Evolutionary conservation across 2,888 invertebrate species (phyloP), one percentile per base, ranked within the genome.

Genomic region (Aphodius sticticus): DNA sequence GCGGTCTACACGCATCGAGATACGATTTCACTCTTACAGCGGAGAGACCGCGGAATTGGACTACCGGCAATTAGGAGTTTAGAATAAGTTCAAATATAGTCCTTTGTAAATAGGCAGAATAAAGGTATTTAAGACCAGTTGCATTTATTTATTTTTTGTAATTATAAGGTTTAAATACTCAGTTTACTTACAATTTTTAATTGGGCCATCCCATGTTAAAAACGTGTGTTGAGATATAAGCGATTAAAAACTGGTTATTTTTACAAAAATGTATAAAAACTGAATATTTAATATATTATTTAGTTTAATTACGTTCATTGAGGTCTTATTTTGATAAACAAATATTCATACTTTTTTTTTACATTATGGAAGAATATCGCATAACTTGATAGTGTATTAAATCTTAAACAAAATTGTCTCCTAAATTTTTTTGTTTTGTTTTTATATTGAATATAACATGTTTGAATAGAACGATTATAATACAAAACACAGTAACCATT

Each of bases 1-100:
- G 85, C 75, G 89, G 88, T n/a, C 82, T 87, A 15, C 81, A 89
- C 14, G 85, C 87, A 72, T 84, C 87, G 9, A 84, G 82, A 6
- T 90, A 90, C 80, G 93, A 94, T 87, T 93, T 87, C 86, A 91
- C 93, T 3, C 36, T 93, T 35, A 91, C 91, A 85, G 85, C 89
- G 77, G 91, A 92, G 0, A 91, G 91, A 83, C 89, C 91, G 74
- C 92, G 91, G 84, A 91, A 90, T 83, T 94, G 92, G 92, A 91
- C 91, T 69, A 90, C 87, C 86, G 90, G 90, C 89, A 87, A 83
- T 82, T 70, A 78, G 77, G 15, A 76, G 53, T 53, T 53, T 53
- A 12, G 26, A 26, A 26, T 26, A 53, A 9, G 53, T 53, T 53
- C 53, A 53, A 12, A 9, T 70, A 71, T 37, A 70, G 35, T 79